phyloP scores from a whole-genome alignment of 2,888 invertebrate species.

The Caenorhabditis sp. region DNA sequence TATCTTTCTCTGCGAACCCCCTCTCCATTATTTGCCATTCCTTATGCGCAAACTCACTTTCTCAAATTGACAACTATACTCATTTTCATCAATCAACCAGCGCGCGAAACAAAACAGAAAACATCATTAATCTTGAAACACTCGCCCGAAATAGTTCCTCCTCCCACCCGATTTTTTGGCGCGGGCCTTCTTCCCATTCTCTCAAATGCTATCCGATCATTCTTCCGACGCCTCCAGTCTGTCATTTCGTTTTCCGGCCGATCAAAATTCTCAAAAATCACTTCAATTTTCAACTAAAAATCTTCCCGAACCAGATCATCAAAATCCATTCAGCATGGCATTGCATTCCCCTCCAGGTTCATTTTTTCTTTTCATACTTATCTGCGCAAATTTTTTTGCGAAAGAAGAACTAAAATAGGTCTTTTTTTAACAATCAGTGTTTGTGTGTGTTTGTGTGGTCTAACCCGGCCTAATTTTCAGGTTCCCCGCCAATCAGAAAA shows the following conservation, averaged over 20 bases:
- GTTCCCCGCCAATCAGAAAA: conserved; percentile 34
- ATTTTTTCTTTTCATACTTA: background rate
- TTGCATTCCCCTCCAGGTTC: conserved; percentile 43
- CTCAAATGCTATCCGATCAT: conserved; percentile 8
- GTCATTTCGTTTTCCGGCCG: background rate
- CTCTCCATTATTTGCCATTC: no score
- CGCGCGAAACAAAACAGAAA: no score
- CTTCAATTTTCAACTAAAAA: background rate
- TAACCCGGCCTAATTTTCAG: conserved; percentile 14
- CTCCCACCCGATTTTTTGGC: no score
- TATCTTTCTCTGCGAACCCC: no score
- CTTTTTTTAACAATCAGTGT: no score
- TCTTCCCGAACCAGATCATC: conserved; percentile 24
- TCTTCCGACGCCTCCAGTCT: background rate
- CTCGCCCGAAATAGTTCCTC: no score
- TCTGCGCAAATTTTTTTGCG: background rate
- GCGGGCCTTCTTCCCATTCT: no score
- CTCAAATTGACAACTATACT: no score
- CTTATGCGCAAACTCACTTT: no score
- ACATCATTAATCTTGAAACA: no score
- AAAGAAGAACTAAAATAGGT: background rate
- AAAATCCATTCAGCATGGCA: conserved; percentile 39
- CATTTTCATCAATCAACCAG: no score
- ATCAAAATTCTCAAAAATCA: background rate
- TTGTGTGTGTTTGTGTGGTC: background rate